phyloP scores from a whole-genome alignment of 1,140 invertebrate genomes.

The Augochlora pura region DNA sequence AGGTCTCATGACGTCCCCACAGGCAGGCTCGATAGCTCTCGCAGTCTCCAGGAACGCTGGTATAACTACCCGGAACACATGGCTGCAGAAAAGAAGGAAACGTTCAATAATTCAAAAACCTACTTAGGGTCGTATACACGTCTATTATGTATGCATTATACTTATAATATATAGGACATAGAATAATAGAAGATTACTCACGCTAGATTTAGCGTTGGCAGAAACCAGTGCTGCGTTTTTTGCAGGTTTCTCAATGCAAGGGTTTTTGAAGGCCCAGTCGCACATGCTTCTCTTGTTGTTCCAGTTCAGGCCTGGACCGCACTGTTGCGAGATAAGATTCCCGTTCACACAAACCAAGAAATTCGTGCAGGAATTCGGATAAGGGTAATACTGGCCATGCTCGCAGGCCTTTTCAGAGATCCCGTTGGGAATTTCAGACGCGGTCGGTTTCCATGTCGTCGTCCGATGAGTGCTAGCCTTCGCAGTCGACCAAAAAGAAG shows the following conservation, averaged over 20 bases:
- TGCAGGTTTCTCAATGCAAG: conserved; percentile 65
- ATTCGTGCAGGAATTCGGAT: conserved; percentile 82
- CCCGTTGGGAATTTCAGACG: background rate
- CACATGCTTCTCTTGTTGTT: conserved; percentile 84
- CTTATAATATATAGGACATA: too few species aligned
- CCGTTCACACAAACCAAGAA: conserved; percentile 88
- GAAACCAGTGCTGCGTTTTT: conserved; percentile 52
- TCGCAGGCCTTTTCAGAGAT: conserved; percentile 70
- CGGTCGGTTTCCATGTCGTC: conserved; percentile 41
- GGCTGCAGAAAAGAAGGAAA: conserved; percentile 61
- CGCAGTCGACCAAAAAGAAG: conserved; percentile 26
- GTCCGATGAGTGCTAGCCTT: conserved; percentile 26
- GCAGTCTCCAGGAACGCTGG: conserved; percentile 85
- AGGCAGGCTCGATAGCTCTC: conserved; percentile 88
- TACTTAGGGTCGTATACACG: too few species aligned
- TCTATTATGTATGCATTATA: too few species aligned
- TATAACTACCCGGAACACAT: conserved; percentile 85
- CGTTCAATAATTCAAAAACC: background rate
- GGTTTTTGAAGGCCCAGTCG: conserved; percentile 83
- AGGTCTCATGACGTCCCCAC: conserved; percentile 87
- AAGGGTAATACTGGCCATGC: conserved; percentile 80
- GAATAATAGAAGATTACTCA: conserved; percentile 4
- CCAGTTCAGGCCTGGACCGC: conserved; percentile 87
- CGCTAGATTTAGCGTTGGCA: conserved; percentile 35
- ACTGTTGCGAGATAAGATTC: conserved; percentile 83